Base-by-base conservation (phyloP, 2,888 invertebrate genomes). In the Chorisops tibialis region DNA sequence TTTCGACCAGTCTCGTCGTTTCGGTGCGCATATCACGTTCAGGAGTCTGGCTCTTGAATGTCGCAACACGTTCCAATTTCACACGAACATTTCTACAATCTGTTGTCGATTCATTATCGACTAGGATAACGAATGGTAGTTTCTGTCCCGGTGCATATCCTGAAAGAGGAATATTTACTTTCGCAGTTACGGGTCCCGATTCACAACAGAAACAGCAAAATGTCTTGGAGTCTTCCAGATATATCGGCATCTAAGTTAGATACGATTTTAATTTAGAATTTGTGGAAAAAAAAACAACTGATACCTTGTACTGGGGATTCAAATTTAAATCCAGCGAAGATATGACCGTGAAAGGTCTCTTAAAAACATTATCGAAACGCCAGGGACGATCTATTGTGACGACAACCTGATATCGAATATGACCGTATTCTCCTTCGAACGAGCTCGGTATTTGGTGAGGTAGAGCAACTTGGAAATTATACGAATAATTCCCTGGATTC, bases 321-420 rank as follows among this genome's bases (percentile, higher is more conserved):
- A 81, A 79, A 77, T 91, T 91, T 65, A 92, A 80, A 76, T 91
- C 91, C 68, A 90, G 79, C n/a, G 86, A 83, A 66, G 87, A 85
- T 59, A 89, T 81, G n/a, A 92, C 85, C 47, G 87, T 89, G 71
- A 92, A 90, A 4, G 86, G 85, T 72, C 83, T 83, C 74, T 90
- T 89, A n/a, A 86, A 85, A 64, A 87, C 88, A 69, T 90, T 88
- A 76, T 93, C 91, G 75, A 89, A 89, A 68, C 90, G 90, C 87
- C 91, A 91, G 2, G 93, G 91, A 9, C 91, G 82, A 75, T 93
- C 93, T 21, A 94, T 80, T 1, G 84, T 86, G 9, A 88, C 86
- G 72, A 87, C 87, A 9, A 91, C 83, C 11, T 85, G 87, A 72
- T 93, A 94, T 35, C 89, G 82, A 19, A 94, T 82, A 72, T 86